Base-by-base conservation (phyloP, 2,888 invertebrate genomes). In the Sepioteuthis lessoniana region DNA sequence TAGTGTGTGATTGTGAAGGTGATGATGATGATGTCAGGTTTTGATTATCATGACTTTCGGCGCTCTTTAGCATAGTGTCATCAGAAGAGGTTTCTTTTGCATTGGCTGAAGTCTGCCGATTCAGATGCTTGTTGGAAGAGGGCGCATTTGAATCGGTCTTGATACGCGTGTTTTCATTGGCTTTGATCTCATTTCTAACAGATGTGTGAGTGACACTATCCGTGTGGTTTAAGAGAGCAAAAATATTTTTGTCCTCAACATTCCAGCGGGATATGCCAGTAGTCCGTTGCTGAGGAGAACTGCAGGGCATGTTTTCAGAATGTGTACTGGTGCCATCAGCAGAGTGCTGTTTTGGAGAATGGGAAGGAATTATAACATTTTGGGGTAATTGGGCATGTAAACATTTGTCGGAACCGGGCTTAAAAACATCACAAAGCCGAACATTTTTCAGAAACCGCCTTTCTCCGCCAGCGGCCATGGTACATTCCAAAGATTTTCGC, bases 381-480 rank as follows among this genome's bases (percentile, higher is more conserved):
- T 47, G 46, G 5, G 92, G 92, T 92, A 92, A n/a, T 47, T 47
- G 92, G 38, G 46, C 92, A 46, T 92, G 92, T 46, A 37, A n/a
- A 92, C 92, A 92, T 46, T 46, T 92, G 47, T 92, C 92, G 28
- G 92, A 92, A 92, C 92, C 92, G 42, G 92, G 92, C 92, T 92
- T 92, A 47, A 92, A 92, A 92, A 92, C 92, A 46, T 92, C 92
- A 38, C 92, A 92, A 31, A 92, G 42, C 5, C 92, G 92, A n/a
- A 92, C 92, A 21, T 92, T 92, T 92, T 92, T 92, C 31, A 92
- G 47, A n/a, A 92, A 47, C 5, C 92, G 92, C 16, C 46, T 42
- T 42, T 92, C 92, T 42, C 92, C 92, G n/a, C 46, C 92, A 47
- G 92, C 47, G 31, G 92, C n/a, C 25, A 31, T 47, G n/a, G 92